phyloP scores from a whole-genome alignment of 1,140 invertebrate genomes.

The Pantala flavescens region DNA sequence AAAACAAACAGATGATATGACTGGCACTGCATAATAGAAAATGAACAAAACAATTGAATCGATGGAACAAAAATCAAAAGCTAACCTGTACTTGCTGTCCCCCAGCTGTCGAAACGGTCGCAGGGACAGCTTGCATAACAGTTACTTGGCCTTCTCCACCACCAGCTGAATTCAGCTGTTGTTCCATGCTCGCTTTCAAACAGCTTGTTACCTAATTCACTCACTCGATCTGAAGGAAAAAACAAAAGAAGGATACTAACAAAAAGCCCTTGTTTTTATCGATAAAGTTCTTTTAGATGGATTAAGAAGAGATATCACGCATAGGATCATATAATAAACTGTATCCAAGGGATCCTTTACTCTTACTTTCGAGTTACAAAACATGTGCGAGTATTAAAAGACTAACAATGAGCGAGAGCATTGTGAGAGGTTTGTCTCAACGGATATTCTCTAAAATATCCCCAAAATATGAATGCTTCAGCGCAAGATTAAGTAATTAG shows the following conservation, averaged over 20 bases:
- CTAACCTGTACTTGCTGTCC: constrained; percentile 22
- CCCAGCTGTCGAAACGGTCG: constrained; percentile 20
- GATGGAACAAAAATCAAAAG: constrained; percentile 10
- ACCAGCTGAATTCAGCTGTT: constrained; percentile 21
- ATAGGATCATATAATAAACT: too few species aligned
- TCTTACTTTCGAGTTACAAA: too few species aligned
- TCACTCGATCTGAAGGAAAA: constrained; percentile 12
- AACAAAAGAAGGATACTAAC: constrained; percentile 12
- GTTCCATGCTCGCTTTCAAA: constrained; percentile 24
- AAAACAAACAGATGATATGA: constrained; percentile 4
- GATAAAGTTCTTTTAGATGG: too few species aligned
- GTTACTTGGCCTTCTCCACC: constrained; percentile 28
- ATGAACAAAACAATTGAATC: background rate
- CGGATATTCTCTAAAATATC: too few species aligned
- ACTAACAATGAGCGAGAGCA: too few species aligned
- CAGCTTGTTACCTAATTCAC: background rate
- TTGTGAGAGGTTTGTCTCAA: too few species aligned
- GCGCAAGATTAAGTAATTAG: too few species aligned
- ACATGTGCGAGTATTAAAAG: too few species aligned
- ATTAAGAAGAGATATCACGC: too few species aligned
- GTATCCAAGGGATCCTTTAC: too few species aligned
- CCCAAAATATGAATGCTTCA: too few species aligned
- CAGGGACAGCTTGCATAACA: constrained; percentile 34
- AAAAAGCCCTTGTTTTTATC: constrained; percentile 13
- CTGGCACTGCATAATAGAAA: background rate